phyloP scores from a whole-genome alignment of 37 sponge, comb jelly and placozoan genomes.

The Halichondria panicea region DNA sequence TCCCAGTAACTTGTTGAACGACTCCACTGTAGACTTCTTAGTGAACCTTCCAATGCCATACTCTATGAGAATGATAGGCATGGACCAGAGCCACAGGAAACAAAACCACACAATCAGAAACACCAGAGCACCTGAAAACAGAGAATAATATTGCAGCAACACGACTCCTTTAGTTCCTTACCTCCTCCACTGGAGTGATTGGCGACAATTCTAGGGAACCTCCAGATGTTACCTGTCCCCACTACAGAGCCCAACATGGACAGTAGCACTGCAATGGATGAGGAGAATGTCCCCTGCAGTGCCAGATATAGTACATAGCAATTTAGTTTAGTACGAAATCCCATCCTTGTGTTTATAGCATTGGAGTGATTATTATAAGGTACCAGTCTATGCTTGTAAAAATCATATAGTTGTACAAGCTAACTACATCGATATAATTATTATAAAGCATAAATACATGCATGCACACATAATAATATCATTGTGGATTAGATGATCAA shows the following conservation, averaged over 20 bases:
- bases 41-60: conserved; percentile 82
- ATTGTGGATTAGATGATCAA: too few relatives aligned
- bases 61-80: conserved; percentile 82
- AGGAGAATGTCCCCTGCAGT: conserved; percentile 62
- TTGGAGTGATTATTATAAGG: too few relatives aligned
- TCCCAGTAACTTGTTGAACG: conserved; percentile 58
- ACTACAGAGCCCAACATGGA: conserved; percentile 79
- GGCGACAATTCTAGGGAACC: conserved; percentile 84
- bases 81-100: conserved; percentile 84
- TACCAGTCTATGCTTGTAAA: too few relatives aligned
- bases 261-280: conserved; percentile 63
- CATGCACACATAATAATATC: too few relatives aligned
- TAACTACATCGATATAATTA: neutral
- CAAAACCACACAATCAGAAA: conserved; percentile 80
- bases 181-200: conserved; percentile 75
- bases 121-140: conserved; percentile 63
- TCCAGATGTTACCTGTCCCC: conserved; percentile 90
- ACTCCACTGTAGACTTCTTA: conserved; percentile 57
- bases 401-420: neutral
- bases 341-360: too few relatives aligned
- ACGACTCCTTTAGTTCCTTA: neutral
- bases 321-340: too few relatives aligned
- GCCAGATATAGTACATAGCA: neutral
- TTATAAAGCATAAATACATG: neutral
- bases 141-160: neutral